These are phyloP conservation scores for Acrocera orbiculus DNA, from an alignment of 2,888 invertebrate genomes.

Conservation along the genomic window DNA sequence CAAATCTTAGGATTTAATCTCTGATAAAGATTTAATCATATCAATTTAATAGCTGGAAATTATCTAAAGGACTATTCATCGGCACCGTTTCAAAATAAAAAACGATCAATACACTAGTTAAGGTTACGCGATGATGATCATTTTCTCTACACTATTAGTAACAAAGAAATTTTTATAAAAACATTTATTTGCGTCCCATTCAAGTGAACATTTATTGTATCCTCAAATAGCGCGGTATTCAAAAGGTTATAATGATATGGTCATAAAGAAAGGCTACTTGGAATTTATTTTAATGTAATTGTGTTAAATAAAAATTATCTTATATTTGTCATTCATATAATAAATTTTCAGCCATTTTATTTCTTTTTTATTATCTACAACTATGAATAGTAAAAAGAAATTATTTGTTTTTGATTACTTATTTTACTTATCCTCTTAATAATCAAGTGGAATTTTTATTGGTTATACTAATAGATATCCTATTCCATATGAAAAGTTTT, in stretches of 20 bases:
- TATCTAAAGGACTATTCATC: constrained; percentile 10
- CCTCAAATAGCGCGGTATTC: not conserved
- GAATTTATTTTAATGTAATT: not conserved
- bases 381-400: no score
- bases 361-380: no score
- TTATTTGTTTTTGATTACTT: no score
- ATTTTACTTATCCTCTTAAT: no score
- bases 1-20: constrained; percentile 7
- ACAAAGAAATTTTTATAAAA: not conserved
- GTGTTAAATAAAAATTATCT: constrained; percentile 5
- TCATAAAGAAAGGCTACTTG: not conserved
- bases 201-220: not conserved
- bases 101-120: constrained; percentile 1
- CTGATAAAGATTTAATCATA: constrained; percentile 11
- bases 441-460: no score
- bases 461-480: no score
- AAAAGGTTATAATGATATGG: not conserved
- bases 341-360: constrained; percentile 7
- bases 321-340: constrained; percentile 9
- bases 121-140: not conserved
- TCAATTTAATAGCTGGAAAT: constrained; percentile 11
- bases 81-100: constrained; percentile 9
- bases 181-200: constrained; percentile 1
- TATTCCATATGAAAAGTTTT: no score
- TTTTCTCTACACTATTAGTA: constrained; percentile 2